Conservation (phyloP, 2,888 invertebrate species). For the Bombylius major region DNA sequence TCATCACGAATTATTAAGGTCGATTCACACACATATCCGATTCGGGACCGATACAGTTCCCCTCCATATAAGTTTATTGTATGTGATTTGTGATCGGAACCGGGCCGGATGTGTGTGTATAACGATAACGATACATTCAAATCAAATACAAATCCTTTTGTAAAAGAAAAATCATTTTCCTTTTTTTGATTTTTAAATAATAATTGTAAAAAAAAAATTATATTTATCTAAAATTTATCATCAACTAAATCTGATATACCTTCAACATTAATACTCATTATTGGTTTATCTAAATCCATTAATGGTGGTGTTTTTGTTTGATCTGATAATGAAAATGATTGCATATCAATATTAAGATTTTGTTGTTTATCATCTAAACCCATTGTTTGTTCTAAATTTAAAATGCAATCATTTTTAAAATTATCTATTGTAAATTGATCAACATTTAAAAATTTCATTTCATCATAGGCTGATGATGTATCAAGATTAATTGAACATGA, state of each 20-base stretch:
- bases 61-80: too few species aligned
- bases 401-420: slow-evolving; percentile 36
- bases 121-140: too few species aligned
- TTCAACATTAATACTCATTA: slow-evolving; percentile 30
- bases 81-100: too few species aligned
- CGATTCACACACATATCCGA: too few species aligned
- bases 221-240: slow-evolving; percentile 4
- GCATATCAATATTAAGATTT: slow-evolving; percentile 16
- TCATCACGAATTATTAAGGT: too few species aligned
- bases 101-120: too few species aligned
- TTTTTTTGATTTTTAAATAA: too few species aligned
- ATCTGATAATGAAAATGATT: slow-evolving; percentile 19
- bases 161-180: too few species aligned
- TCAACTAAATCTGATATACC: slow-evolving; percentile 27
- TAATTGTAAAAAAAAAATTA: too few species aligned
- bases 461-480: slow-evolving; percentile 31
- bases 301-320: slow-evolving; percentile 27
- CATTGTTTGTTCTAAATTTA: slow-evolving; percentile 34
- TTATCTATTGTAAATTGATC: slow-evolving; percentile 37
- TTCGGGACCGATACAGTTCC: too few species aligned
- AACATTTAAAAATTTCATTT: slow-evolving; percentile 36
- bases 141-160: too few species aligned
- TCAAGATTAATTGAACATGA: slow-evolving; percentile 23
- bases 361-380: slow-evolving; percentile 22
- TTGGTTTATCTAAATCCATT: slow-evolving; percentile 32